A percentile compares a stretch with the other conserved stretches of the same genome.
These are phyloP conservation scores for Rhyacichthys aspro DNA, from an alignment of 2,797 vertebrate species.

Conservation along the genomic window DNA sequence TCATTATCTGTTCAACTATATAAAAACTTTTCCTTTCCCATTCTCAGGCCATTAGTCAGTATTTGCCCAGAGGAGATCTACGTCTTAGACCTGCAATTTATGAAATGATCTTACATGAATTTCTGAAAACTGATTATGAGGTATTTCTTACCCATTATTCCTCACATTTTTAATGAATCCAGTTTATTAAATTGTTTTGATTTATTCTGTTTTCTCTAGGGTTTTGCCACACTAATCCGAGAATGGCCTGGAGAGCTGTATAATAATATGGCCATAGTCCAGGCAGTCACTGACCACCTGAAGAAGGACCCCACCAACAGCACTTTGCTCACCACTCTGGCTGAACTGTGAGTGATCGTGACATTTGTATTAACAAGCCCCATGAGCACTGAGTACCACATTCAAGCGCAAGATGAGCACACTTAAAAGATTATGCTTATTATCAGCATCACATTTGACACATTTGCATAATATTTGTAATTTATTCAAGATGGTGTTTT, in stretches of 20 bases:
- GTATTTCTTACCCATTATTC: constrained; percentile 66
- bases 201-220: constrained; percentile 72
- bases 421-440: not conserved
- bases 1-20: not conserved
- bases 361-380: not conserved
- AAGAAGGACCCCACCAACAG: constrained; percentile 91
- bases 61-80: constrained; percentile 94
- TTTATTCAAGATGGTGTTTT: not conserved
- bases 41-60: constrained; percentile 93
- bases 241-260: constrained; percentile 98
- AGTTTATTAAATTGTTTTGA: not conserved
- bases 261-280: constrained; percentile 96
- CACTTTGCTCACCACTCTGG: constrained; percentile 90
- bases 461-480: not conserved
- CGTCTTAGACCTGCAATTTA: constrained; percentile 95
- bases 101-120: constrained; percentile 98
- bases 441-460: not conserved
- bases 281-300: constrained; percentile 91
- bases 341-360: constrained; percentile 88
- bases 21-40: not conserved
- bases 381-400: not conserved
- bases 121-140: constrained; percentile 97
- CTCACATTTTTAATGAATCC: not conserved
- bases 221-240: constrained; percentile 92
- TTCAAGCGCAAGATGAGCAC: not conserved